Conservation (phyloP, 2,888 invertebrate species). For the Opisthograptis luteolata region DNA sequence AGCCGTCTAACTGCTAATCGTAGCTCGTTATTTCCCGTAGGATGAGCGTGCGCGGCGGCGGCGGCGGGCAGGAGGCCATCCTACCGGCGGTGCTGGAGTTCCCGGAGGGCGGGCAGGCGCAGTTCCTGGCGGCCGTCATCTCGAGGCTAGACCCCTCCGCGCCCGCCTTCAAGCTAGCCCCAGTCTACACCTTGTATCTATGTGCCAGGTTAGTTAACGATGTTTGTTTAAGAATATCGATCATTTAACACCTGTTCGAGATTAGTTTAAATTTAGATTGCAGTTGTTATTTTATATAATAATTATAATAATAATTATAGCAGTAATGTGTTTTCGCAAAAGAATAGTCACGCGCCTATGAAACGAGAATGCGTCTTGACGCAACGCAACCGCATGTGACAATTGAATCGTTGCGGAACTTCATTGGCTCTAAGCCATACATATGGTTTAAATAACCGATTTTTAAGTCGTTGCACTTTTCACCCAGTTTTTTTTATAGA, state of each 20-base stretch:
- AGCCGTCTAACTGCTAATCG: no score
- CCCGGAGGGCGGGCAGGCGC: slow-evolving; percentile 96
- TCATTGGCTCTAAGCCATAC: slow-evolving; percentile 14
- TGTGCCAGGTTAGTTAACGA: slow-evolving; percentile 89
- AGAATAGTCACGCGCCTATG: no score
- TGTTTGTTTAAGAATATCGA: neutral
- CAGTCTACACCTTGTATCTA: slow-evolving; percentile 98
- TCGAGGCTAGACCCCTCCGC: slow-evolving; percentile 94
- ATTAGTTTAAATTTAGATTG: no score
- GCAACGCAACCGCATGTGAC: neutral
- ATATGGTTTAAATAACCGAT: neutral
- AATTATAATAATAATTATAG: no score
- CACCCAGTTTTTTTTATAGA: neutral
- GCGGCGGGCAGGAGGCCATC: slow-evolving; percentile 93
- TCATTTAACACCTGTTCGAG: no score
- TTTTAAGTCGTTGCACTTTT: neutral
- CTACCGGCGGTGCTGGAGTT: slow-evolving; percentile 97
- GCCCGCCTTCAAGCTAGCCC: slow-evolving; percentile 97
- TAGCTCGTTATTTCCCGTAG: slow-evolving; percentile 36
- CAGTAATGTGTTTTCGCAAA: no score
- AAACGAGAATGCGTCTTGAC: no score
- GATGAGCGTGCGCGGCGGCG: slow-evolving; percentile 57
- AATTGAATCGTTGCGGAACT: slow-evolving; percentile 7
- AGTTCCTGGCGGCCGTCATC: slow-evolving; percentile 94
- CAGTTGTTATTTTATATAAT: no score